Conservation (phyloP, 2,888 invertebrate genomes). For the Acronicta aceris region DNA sequence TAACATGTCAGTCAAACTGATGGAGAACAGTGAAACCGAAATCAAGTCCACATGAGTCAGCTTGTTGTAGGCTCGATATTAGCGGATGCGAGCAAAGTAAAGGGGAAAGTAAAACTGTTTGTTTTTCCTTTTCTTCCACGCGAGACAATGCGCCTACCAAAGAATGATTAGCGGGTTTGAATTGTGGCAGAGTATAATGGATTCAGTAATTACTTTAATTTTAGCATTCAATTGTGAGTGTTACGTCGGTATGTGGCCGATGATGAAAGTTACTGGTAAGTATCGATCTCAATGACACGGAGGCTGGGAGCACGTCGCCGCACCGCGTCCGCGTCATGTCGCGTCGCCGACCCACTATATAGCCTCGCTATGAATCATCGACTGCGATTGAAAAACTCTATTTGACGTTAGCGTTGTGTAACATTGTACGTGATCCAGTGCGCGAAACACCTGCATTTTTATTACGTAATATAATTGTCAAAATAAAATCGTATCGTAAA, state of each 20-base stretch:
- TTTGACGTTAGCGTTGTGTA: constrained; percentile 83
- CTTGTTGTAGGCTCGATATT: constrained; percentile 81
- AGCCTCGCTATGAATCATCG: constrained; percentile 75
- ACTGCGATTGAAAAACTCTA: constrained; percentile 76
- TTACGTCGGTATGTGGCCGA: constrained; percentile 72
- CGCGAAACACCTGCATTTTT: constrained; percentile 72
- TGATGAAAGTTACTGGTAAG: constrained; percentile 82
- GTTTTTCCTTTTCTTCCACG: constrained; percentile 79
- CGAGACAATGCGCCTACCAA: constrained; percentile 71
- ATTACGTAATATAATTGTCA: constrained; percentile 85
- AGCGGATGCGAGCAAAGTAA: constrained; percentile 82
- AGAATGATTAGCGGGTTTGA: constrained; percentile 60
- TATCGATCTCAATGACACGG: constrained; percentile 74
- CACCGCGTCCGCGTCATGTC: constrained; percentile 36
- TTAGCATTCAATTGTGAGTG: constrained; percentile 68
- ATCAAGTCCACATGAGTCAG: constrained; percentile 83
- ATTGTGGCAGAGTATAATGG: constrained; percentile 58
- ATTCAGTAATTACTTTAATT: constrained; percentile 71
- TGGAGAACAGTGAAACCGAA: constrained; percentile 82
- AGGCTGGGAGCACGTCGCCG: constrained; percentile 66
- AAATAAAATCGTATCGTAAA: constrained; percentile 80
- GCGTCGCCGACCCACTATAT: constrained; percentile 58
- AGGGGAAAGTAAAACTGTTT: constrained; percentile 88
- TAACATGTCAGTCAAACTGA: constrained; percentile 74
- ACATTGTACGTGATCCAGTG: constrained; percentile 84